phyloP scores from a whole-genome alignment of 2,888 invertebrate genomes.

The Sphaerophoria taeniata region DNA sequence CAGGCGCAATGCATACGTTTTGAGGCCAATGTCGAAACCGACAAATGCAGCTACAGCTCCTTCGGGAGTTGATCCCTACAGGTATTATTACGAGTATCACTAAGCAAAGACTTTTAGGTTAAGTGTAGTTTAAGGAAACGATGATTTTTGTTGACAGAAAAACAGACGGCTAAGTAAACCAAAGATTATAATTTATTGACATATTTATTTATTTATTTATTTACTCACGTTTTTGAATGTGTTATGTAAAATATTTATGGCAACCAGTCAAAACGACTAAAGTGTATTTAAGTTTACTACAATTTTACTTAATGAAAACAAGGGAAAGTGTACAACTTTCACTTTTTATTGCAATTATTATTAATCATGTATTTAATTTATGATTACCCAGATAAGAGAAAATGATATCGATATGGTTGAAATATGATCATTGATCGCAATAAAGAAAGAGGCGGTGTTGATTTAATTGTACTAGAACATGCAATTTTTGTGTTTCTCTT shows the following conservation, averaged over 20 bases:
- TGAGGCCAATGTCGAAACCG: constrained; percentile 84
- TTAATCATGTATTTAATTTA: background rate
- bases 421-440: constrained; percentile 12
- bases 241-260: constrained; percentile 11
- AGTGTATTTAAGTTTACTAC: background rate
- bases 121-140: constrained; percentile 36
- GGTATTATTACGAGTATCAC: constrained; percentile 84
- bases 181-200: constrained; percentile 25
- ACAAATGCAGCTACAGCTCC: constrained; percentile 76
- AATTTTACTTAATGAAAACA: background rate
- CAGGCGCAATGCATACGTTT: constrained; percentile 86
- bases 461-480: constrained; percentile 30
- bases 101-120: constrained; percentile 69
- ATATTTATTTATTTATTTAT: constrained; percentile 21
- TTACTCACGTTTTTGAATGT: background rate
- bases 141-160: background rate
- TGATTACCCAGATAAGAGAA: background rate
- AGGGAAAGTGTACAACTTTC: constrained; percentile 17
- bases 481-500: constrained; percentile 5
- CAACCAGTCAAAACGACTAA: constrained; percentile 15
- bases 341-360: constrained; percentile 15
- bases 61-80: constrained; percentile 85
- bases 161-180: constrained; percentile 42
- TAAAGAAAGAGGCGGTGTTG: constrained; percentile 3
- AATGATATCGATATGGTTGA: constrained; percentile 16